Evolutionary conservation across 2,888 invertebrate genomes (phyloP), one percentile per base, ranked within the genome.

Genomic region (Neoascia interrupta): DNA sequence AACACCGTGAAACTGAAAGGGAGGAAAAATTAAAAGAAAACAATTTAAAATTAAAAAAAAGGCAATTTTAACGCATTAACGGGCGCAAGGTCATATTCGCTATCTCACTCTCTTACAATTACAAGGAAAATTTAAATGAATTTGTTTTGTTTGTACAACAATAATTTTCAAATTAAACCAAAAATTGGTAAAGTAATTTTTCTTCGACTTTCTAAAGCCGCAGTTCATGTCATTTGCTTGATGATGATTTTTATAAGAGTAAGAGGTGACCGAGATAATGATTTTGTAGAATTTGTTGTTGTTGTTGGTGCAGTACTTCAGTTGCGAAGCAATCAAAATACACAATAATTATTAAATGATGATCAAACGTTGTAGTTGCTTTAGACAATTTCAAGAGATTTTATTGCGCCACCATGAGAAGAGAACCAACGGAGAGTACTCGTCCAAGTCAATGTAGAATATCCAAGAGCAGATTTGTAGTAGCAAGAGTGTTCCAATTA

Each of bases 361-460:
- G 69, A 82, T 81, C 82, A 83, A 82, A 79, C 79, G 82, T 76
- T 82, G 81, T 36, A 82, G 61, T 61, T 70, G 72, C 39, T 69
- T 80, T 72, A 70, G 47, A 47, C 19, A 81, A 70, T 83, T 83
- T 84, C 84, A 84, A 82, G 84, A 84, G 45, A 84, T 84, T 80
- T 84, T 84, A 41, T 84, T 84, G n/a, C 84, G 83, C 84, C 84
- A 84, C 84, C 84, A 84, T 39, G 84, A 84, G 75, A 84, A 84
- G 23, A 84, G 75, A 36, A 84, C 82, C 73, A 84, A 72, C 47
- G 84, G 84, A 43, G 84, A 84, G 70, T 82, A 84, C 56, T 84
- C 84, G 23, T 84, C 83, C 31, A 83, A 76, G 61, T 84, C 83
- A 66, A 82, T 81, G 19, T 82, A 81, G 74, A 83, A 82, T 68